Percentiles rank a stretch among this genome's conserved stretches.
These are phyloP conservation scores for Loripinus fragilis DNA, from an alignment of 2,888 invertebrate genomes.

Conservation along the genomic window DNA sequence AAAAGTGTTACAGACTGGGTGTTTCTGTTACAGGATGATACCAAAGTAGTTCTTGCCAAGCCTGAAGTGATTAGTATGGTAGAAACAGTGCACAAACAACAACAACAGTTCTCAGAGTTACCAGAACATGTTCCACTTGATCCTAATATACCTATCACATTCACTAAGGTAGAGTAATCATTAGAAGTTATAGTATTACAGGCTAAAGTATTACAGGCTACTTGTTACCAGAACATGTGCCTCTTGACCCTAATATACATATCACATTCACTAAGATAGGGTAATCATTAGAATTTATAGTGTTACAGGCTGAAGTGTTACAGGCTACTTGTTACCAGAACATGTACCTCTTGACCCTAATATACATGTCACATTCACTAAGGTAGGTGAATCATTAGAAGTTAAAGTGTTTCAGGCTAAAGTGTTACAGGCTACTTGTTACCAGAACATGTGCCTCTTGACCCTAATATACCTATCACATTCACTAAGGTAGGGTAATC, in stretches of 20 bases:
- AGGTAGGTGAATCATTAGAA: too few relatives aligned
- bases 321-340: too few relatives aligned
- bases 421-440: too few relatives aligned
- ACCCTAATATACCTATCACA: constrained; percentile 86
- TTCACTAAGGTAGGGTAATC: constrained; percentile 86
- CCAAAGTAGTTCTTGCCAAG: constrained; percentile 84
- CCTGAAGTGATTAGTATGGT: constrained; percentile 85
- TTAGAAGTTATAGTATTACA: too few relatives aligned
- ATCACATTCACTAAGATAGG: too few relatives aligned
- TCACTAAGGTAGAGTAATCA: constrained; percentile 86
- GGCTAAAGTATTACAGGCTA: too few relatives aligned
- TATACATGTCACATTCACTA: constrained; percentile 87
- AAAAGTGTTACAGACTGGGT: too few relatives aligned
- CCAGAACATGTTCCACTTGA: constrained; percentile 85
- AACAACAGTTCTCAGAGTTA: constrained; percentile 85
- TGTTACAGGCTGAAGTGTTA: too few relatives aligned
- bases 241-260: too few relatives aligned
- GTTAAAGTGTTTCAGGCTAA: too few relatives aligned
- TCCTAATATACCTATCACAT: constrained; percentile 86
- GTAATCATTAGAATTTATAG: too few relatives aligned
- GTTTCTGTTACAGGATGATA: constrained; percentile 84
- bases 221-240: too few relatives aligned
- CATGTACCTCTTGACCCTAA: constrained; percentile 85
- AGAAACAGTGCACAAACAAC: constrained; percentile 85
- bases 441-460: constrained; percentile 85